Evolutionary conservation across 2,888 invertebrate genomes (phyloP).

Genomic region (Caenorhabditis uteleia): DNA sequence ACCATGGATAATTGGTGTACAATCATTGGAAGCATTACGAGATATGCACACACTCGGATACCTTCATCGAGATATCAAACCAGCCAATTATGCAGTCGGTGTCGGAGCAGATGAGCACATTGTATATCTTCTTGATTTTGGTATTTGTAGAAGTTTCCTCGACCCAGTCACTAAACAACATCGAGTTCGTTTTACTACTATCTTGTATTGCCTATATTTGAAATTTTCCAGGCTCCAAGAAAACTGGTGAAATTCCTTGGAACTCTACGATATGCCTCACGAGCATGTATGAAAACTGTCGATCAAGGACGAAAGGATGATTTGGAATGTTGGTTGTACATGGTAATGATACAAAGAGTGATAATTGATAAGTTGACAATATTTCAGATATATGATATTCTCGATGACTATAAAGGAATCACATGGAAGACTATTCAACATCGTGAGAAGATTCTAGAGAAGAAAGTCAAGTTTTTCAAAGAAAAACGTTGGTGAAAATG

Average conservation of each 20-base stretch:
- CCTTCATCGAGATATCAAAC: conserved; percentile 47
- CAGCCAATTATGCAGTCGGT: conserved; percentile 45
- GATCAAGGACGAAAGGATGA: conserved; percentile 37
- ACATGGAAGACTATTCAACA: conserved; percentile 25
- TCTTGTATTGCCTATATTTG: too few relatives aligned
- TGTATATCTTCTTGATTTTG: conserved; percentile 36
- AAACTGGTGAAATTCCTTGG: conserved; percentile 45
- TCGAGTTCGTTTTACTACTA: too few relatives aligned
- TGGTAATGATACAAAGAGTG: too few relatives aligned
- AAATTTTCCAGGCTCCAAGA: too few relatives aligned
- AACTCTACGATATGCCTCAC: conserved; percentile 41
- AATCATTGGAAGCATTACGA: conserved; percentile 26
- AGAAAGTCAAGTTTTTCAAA: conserved; percentile 14
- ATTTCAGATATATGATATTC: conserved; percentile 38
- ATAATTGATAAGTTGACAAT: too few relatives aligned
- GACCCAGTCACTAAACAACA: conserved; percentile 1
- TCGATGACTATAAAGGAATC: conserved; percentile 33
- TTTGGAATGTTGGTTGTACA: conserved; percentile 31
- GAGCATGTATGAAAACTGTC: conserved; percentile 28
- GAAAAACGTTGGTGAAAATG: conserved; percentile 16
- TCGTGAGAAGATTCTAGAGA: conserved; percentile 12
- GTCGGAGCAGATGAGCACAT: conserved; percentile 17
- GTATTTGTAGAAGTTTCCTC: conserved; percentile 12
- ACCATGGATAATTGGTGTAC: conserved; percentile 23
- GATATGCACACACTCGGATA: conserved; percentile 41